Evolutionary conservation across 2,797 vertebrate species (phyloP), one percentile per base, ranked within the genome.

Genomic region (Muraenolepis orangiensis): DNA sequence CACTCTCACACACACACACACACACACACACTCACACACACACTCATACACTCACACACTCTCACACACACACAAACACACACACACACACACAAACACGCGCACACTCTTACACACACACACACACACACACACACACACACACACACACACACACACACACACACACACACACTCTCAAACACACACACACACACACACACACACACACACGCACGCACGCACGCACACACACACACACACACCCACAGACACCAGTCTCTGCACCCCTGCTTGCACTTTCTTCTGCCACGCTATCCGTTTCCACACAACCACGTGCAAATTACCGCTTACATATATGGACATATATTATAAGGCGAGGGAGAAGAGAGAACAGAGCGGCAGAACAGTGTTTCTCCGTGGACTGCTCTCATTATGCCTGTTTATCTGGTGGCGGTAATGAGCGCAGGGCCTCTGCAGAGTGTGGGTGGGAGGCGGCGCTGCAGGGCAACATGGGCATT

Each of bases 401-500:
- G 64, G 81, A 85, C 66, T 78, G 57, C 73, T 77, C 64, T 76
- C 74, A 70, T 38, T 72, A 36, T 73, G 74, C 57, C 75, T 67
- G 77, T 87, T 85, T 82, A 82, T 84, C 69, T 76, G 51, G 71
- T 74, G 79, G 82, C 67, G 75, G 80, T 86, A 88, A 90, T 86
- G 81, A 90, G 86, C 84, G 81, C 78, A 74, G 81, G 81, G 80
- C 81, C 75, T 77, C 42, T 79, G 78, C 64, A 36, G 82, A 78
- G 78, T 77, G 80, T 78, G 61, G 79, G 80, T 80, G 74, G 66
- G 74, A 83, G 88, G 83, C 81, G 74, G 71, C 71, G 84, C 89
- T 91, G 84, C 84, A 81, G 90, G 91, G 89, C 84, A 89, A 87
- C 85, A 87, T 69, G 69, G 83, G 77, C 84, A 76, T 85, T 83